phyloP scores from a whole-genome alignment of 2,797 vertebrate species.

The Rhinophrynus dorsalis region DNA sequence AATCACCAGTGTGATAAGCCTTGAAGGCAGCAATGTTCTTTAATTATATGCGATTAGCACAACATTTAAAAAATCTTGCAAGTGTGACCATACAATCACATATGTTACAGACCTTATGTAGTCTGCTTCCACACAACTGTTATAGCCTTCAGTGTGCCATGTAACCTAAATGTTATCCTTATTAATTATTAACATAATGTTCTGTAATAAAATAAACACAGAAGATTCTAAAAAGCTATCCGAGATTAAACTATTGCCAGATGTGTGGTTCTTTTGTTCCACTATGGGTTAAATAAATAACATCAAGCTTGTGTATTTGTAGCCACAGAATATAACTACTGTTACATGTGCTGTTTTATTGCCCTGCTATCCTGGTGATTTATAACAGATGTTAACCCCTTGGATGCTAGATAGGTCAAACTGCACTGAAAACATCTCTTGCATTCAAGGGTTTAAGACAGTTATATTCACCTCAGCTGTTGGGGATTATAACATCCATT shows the following conservation, averaged over 20 bases:
- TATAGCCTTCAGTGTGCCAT: background rate
- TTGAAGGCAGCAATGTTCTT: no score
- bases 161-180: constrained; percentile 10
- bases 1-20: no score
- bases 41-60: no score
- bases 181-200: constrained; percentile 34
- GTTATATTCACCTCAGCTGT: no score
- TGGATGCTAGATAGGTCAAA: no score
- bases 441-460: no score
- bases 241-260: background rate
- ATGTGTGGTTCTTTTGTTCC: background rate
- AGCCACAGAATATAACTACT: background rate
- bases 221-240: background rate
- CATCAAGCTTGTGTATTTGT: constrained; percentile 4
- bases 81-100: no score
- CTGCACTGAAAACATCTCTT: no score
- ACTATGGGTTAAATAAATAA: constrained; percentile 38
- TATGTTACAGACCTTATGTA: background rate
- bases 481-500: no score
- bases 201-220: background rate
- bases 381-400: no score
- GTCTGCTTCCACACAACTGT: background rate
- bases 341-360: constrained; percentile 2
- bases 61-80: no score
- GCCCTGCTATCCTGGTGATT: background rate